Evolutionary conservation across 2,888 invertebrate species (phyloP), one percentile per base, ranked within the genome.

Genomic region (Apocheima hispidaria): DNA sequence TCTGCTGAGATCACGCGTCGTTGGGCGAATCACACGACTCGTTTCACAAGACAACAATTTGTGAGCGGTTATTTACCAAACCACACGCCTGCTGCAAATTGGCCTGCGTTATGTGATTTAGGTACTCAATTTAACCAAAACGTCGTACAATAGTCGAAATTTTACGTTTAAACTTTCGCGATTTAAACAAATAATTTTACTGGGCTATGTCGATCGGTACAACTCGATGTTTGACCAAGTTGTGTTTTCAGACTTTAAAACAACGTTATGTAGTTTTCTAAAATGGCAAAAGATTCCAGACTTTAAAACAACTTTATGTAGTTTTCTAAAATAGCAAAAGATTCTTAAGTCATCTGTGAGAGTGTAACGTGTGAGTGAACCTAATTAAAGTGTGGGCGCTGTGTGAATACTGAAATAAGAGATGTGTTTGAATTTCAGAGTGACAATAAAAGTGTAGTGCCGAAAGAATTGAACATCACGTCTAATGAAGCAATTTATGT

Each of bases 21-120:
- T 86, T 92, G 89, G 82, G 72, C 88, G 87, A 86, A 92, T 92
- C 92, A 92, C 81, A 92, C 92, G 92, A 82, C 84, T 91, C 92
- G 92, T 90, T 92, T 90, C 92, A 89, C 92, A 91, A 92, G 92
- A 92, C 92, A 92, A 92, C 92, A 92, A 92, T 92, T 92, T 92
- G 92, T 81, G 87, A 83, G 87, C 87, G 84, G 83, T 90, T 92
- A 92, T 92, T 87, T 92, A 91, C 90, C 88, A 79, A 78, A 74
- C 68, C 75, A 77, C 83, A 77, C 81, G 87, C 86, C 84, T 88
- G 87, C 83, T 80, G 84, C 83, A 85, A 87, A 90, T 90, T 89
- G 86, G 84, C 83, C 77, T 79, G 74, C 72, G 54, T 40, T 46
- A 20, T 46, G 18, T 46, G 30, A 28, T 30, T 12, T 14, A 14